Conservation (phyloP, 2,797 vertebrate genomes). For the Spinus pinus region DNA sequence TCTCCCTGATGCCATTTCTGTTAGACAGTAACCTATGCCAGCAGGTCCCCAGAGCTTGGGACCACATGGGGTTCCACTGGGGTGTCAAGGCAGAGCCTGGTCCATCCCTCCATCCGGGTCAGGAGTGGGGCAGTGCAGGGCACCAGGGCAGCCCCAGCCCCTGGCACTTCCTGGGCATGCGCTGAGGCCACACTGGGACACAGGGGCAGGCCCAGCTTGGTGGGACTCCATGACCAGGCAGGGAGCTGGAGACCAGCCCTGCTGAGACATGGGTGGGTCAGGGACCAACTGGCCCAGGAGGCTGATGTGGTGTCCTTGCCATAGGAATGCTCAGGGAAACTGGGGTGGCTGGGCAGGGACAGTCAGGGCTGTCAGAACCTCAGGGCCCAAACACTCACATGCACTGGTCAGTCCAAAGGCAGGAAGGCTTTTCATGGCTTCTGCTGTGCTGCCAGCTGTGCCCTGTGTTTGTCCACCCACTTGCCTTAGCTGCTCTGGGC, state of each 20-base stretch:
- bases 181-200: background rate
- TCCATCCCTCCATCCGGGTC: background rate
- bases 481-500: accelerated
- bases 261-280: accelerated
- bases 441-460: background rate
- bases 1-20: background rate
- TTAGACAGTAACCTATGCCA: background rate
- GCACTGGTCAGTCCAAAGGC: background rate
- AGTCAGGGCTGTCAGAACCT: background rate
- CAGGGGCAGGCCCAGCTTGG: accelerated
- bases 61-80: background rate
- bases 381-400: background rate
- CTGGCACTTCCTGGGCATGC: no score
- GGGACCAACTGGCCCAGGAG: accelerated
- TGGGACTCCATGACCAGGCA: background rate
- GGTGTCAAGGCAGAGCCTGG: background rate
- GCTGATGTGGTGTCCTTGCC: background rate
- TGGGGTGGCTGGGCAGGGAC: accelerated
- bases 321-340: background rate
- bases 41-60: background rate
- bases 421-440: background rate
- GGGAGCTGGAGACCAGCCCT: background rate
- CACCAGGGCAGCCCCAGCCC: background rate
- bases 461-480: accelerated
- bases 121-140: background rate